Conservation (phyloP, 2,797 vertebrate genomes). For the Paguma larvata region DNA sequence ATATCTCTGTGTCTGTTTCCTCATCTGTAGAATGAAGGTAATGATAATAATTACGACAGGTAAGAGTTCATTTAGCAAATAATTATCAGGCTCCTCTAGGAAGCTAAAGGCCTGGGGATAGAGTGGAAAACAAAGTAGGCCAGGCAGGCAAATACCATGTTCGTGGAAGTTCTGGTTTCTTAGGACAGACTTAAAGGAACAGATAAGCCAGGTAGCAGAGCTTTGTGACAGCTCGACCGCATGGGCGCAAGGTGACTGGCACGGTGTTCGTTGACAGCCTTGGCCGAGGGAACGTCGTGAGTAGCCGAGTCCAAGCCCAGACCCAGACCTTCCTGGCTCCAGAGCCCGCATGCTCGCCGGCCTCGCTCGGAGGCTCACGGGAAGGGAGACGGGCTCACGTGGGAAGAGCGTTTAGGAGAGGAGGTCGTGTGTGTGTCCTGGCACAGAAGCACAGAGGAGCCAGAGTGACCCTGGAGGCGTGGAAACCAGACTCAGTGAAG, state of each 20-base stretch:
- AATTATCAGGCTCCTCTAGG: not conserved
- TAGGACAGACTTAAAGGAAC: not conserved
- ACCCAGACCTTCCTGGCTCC: not conserved
- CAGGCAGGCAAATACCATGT: no score
- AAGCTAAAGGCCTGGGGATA: not conserved
- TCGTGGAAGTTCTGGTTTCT: not conserved
- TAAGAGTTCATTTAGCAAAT: not conserved
- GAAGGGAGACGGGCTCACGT: not conserved
- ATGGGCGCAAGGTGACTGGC: no score
- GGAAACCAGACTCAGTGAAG: not conserved
- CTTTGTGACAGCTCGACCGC: not conserved
- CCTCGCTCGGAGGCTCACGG: not conserved
- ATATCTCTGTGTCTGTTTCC: not conserved
- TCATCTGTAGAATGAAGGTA: not conserved
- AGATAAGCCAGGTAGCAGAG: not conserved
- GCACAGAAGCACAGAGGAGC: not conserved
- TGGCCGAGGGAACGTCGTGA: not conserved
- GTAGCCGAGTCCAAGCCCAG: not conserved
- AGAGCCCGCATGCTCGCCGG: not conserved
- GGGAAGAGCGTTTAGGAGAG: not conserved
- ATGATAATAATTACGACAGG: not conserved
- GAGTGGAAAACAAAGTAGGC: not conserved
- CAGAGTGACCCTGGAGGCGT: not conserved
- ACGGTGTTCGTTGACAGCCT: not conserved
- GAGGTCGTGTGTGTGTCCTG: accelerated